Percentiles rank a stretch among this genome's conserved stretches.
Evolutionary conservation across 2,113 vertebrate species (phyloP).

Genomic region (Ploceus nigricollis): DNA sequence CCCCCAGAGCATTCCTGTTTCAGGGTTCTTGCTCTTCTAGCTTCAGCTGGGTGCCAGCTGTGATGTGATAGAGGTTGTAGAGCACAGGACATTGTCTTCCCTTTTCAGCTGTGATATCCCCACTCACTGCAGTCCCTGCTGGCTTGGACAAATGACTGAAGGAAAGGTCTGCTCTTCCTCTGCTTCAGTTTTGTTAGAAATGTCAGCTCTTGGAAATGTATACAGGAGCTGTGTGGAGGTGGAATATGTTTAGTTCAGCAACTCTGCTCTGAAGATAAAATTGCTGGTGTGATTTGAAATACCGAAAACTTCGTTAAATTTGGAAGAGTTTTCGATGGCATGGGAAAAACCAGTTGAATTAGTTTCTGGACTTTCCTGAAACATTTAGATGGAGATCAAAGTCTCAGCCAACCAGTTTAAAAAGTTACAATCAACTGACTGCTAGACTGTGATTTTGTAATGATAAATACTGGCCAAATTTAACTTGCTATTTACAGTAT

Average conservation of each 20-base stretch:
- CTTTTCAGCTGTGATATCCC: not conserved
- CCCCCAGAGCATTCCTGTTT: not conserved
- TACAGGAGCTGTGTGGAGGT: not conserved
- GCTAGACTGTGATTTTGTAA: not conserved
- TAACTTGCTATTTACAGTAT: not conserved
- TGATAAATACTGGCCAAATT: not conserved
- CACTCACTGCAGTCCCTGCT: not conserved
- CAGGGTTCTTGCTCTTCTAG: not conserved
- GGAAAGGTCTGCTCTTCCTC: not conserved
- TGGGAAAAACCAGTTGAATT: not conserved
- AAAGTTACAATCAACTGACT: not conserved
- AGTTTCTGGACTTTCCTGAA: not conserved
- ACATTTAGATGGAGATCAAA: not conserved
- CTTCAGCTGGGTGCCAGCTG: not conserved
- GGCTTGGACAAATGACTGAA: not conserved
- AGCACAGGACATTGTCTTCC: not conserved
- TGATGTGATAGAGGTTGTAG: not conserved
- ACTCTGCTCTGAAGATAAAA: not conserved
- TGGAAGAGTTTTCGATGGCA: not conserved
- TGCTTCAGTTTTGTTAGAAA: not conserved
- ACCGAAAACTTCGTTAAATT: not conserved
- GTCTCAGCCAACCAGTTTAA: not conserved
- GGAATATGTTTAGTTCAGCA: not conserved
- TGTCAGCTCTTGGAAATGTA: not conserved
- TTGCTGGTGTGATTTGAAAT: not conserved